Evolutionary conservation across 2,113 vertebrate species (phyloP).

Genomic region (Microcebus griseorufus): DNA sequence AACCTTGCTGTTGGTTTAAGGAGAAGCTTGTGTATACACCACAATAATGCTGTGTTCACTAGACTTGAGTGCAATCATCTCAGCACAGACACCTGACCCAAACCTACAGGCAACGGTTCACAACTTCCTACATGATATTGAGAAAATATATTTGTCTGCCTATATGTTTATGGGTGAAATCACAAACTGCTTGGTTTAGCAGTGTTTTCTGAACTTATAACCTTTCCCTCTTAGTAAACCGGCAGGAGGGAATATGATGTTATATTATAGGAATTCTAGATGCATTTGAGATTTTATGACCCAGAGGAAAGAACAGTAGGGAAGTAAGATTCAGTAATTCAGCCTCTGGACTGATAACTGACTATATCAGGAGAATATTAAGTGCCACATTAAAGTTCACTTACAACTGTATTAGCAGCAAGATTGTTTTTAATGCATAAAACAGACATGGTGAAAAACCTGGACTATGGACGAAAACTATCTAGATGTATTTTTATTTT

Average conservation of each 20-base stretch:
- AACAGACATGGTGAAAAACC: neutral
- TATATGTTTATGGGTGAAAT: neutral
- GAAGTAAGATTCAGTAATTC: neutral
- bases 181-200: constrained; percentile 1
- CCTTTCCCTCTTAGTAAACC: neutral
- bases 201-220: constrained; percentile 46
- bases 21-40: neutral
- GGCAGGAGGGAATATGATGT: neutral
- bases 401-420: neutral
- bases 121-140: neutral
- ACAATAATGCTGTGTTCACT: neutral
- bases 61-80: neutral
- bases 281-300: neutral
- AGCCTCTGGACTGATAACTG: neutral
- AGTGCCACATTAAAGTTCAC: neutral
- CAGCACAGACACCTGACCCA: neutral
- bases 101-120: neutral
- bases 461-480: neutral
- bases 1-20: neutral
- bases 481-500: neutral
- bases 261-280: neutral
- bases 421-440: neutral
- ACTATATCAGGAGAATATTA: neutral
- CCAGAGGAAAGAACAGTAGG: neutral
- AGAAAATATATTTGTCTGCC: neutral